Evolutionary conservation across 2,113 vertebrate species (phyloP).

Genomic region (Oxyruncus cristatus): DNA sequence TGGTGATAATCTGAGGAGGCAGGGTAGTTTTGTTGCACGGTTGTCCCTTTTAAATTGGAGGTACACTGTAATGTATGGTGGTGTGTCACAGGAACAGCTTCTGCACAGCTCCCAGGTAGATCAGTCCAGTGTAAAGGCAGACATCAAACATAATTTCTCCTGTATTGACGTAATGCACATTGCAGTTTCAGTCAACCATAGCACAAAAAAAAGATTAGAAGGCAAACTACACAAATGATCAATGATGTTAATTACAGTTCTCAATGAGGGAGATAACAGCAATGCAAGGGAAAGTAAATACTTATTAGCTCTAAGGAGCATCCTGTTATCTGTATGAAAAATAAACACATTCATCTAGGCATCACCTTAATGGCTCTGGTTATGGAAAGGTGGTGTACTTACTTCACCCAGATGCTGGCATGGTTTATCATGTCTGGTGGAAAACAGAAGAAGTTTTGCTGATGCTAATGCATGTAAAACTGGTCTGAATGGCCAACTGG

Average conservation of each 20-base stretch:
- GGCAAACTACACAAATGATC: background rate
- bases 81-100: background rate
- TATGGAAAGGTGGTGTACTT: background rate
- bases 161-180: background rate
- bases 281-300: constrained; percentile 31
- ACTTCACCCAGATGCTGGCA: background rate
- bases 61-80: background rate
- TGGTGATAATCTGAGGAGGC: background rate
- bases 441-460: background rate
- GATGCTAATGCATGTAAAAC: background rate
- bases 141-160: background rate
- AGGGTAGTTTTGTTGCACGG: background rate
- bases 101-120: background rate
- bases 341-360: constrained; percentile 37
- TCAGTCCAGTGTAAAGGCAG: background rate
- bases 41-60: background rate
- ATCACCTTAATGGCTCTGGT: constrained; percentile 10
- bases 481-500: background rate
- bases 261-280: constrained; percentile 18
- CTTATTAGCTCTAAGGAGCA: constrained; percentile 34
- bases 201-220: background rate
- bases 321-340: constrained; percentile 45
- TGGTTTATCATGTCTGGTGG: background rate
- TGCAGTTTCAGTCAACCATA: background rate
- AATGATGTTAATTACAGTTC: constrained; percentile 31